Base-by-base conservation (phyloP, 2,888 invertebrate genomes). In the Cosmia trapezina region DNA sequence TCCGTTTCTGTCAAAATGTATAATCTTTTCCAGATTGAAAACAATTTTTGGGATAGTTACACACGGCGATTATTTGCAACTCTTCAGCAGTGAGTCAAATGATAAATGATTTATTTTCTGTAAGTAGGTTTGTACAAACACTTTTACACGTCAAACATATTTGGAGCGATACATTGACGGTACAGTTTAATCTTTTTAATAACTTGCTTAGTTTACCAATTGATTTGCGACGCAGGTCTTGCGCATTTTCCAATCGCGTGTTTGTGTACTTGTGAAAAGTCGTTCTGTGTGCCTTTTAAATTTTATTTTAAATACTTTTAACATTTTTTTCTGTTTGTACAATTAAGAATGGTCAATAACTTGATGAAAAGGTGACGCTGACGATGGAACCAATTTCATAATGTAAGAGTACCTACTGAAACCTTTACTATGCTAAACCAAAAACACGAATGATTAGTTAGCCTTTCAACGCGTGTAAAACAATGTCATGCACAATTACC, bases 401-500 rank as follows among this genome's bases (percentile, higher is more conserved):
- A 41, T n/a, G 22, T 45, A 11, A 45, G 6, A n/a, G n/a, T n/a
- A n/a, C n/a, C n/a, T n/a, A n/a, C 5, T 65, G 37, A 33, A 47
- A 49, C 12, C 67, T 47, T 75, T 43, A 14, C 11, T 33, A 33
- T 19, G 6, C 14, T 47, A 19, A 66, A 47, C n/a, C 7, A 47
- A 76, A 22, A 76, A 19, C 14, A 11, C 14, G 22, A 49, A 66
- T 65, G 72, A 54, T 28, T 28, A 41, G 22, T 4, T 22, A n/a
- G n/a, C 12, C 47, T 47, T 28, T 2, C 22, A 37, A 14, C 5
- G 47, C 41, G 14, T 54, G 19, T 41, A 17, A 28, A 75, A 64
- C 47, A 47, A 65, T 49, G n/a, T 47, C 47, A 47, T n/a, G 76
- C 47, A 19, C 41, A 75, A 65, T 64, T 73, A 41, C 28, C 0